Evolutionary conservation across 2,888 invertebrate genomes (phyloP).

Genomic region (Thysanoteuthis rhombus): DNA sequence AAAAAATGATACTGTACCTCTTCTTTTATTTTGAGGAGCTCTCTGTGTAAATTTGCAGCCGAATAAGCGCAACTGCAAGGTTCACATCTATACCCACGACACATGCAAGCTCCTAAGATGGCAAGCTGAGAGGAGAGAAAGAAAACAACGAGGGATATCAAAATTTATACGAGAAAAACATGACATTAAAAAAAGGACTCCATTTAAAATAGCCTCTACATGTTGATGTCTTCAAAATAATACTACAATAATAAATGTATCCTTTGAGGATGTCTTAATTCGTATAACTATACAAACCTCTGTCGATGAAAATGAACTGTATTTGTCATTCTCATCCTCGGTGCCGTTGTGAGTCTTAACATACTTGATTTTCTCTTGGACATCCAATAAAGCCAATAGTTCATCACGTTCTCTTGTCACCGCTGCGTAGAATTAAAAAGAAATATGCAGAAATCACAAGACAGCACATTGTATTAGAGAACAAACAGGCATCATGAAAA

Average conservation of each 20-base stretch:
- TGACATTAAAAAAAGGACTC: neutral
- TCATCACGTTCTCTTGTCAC: slow-evolving; percentile 61
- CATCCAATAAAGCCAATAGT: slow-evolving; percentile 60
- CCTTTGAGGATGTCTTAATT: neutral
- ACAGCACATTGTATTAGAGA: too few species aligned
- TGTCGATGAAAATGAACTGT: slow-evolving; percentile 53
- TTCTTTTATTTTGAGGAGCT: slow-evolving; percentile 52
- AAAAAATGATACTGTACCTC: slow-evolving; percentile 47
- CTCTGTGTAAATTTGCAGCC: slow-evolving; percentile 60
- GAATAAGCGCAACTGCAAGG: slow-evolving; percentile 66
- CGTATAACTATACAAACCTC: slow-evolving; percentile 44
- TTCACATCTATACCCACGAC: slow-evolving; percentile 54
- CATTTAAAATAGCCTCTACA: too few species aligned
- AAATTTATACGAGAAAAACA: neutral
- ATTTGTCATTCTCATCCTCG: slow-evolving; percentile 50
- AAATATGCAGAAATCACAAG: too few species aligned
- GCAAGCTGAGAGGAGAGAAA: slow-evolving; percentile 55
- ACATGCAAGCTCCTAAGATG: slow-evolving; percentile 63
- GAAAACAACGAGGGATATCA: neutral
- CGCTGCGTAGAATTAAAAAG: slow-evolving; percentile 43
- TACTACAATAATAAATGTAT: neutral
- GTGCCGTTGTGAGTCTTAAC: slow-evolving; percentile 50
- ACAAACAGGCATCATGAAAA: too few species aligned
- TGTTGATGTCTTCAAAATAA: too few species aligned
- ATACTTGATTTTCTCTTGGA: slow-evolving; percentile 61